Percentiles rank a stretch among this genome's conserved stretches.
Evolutionary conservation across 1,140 invertebrate genomes (phyloP).

Genomic region (Brachionus rubens): DNA sequence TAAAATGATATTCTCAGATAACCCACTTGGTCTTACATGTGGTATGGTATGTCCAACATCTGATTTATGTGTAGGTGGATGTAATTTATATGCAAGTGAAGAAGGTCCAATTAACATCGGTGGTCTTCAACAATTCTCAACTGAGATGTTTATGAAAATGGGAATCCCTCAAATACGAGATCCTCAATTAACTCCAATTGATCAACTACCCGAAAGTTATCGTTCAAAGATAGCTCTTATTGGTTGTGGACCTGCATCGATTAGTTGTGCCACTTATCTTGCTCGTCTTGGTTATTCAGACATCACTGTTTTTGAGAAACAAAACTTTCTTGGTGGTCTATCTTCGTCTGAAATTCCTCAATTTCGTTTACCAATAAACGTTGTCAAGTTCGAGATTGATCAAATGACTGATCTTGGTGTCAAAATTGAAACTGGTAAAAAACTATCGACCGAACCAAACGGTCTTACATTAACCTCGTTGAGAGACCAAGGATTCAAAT

Average conservation of each 20-base stretch:
- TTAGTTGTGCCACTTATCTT: slow-evolving; percentile 92
- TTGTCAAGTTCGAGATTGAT: slow-evolving; percentile 87
- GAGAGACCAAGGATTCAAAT: slow-evolving; percentile 69
- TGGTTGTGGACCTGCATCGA: slow-evolving; percentile 90
- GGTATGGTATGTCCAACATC: slow-evolving; percentile 99
- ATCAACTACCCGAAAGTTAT: slow-evolving; percentile 64
- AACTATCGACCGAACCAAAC: slow-evolving; percentile 49
- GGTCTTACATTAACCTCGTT: slow-evolving; percentile 64
- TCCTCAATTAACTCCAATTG: slow-evolving; percentile 63
- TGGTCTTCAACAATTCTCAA: slow-evolving; percentile 93
- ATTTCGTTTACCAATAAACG: slow-evolving; percentile 85
- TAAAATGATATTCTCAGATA: slow-evolving; percentile 91
- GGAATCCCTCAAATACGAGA: slow-evolving; percentile 78
- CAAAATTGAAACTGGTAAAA: slow-evolving; percentile 67
- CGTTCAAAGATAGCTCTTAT: slow-evolving; percentile 79
- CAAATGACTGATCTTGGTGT: slow-evolving; percentile 88
- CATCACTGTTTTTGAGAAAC: slow-evolving; percentile 86
- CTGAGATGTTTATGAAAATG: slow-evolving; percentile 92
- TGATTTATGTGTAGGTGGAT: slow-evolving; percentile 94
- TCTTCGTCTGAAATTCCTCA: slow-evolving; percentile 93
- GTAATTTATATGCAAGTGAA: slow-evolving; percentile 88
- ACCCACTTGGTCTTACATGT: slow-evolving; percentile 88
- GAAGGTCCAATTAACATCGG: slow-evolving; percentile 98
- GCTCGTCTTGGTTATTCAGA: slow-evolving; percentile 84
- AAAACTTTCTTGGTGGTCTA: slow-evolving; percentile 80